Conservation (phyloP, 2,797 vertebrate genomes). For the Eulemur coronatus region DNA sequence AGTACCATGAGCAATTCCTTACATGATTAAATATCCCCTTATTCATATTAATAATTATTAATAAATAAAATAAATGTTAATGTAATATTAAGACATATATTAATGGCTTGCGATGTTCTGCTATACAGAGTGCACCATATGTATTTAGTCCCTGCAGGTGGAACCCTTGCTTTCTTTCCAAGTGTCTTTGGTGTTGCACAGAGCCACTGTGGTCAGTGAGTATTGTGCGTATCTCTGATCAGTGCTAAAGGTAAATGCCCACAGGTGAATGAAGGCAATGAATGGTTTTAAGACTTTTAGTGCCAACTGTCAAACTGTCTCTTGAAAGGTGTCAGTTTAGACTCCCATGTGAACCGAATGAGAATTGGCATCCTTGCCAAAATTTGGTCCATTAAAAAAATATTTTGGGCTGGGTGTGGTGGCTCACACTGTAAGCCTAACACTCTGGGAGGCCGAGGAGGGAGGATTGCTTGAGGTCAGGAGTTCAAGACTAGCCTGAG, state of each 20-base stretch:
- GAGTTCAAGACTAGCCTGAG: background rate
- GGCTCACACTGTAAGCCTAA: background rate
- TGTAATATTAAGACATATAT: no score
- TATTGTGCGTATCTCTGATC: background rate
- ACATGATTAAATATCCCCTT: background rate
- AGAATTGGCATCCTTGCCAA: background rate
- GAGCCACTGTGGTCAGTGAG: no score
- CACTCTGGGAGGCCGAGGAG: background rate
- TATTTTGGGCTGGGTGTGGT: background rate
- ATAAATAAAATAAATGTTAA: background rate
- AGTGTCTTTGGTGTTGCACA: background rate
- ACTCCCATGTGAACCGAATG: background rate
- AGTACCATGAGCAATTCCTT: background rate
- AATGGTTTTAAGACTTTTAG: no score
- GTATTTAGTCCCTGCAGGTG: fast-evolving
- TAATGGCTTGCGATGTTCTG: fast-evolving
- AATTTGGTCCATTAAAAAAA: fast-evolving
- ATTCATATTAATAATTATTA: background rate
- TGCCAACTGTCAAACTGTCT: no score
- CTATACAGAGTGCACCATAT: fast-evolving
- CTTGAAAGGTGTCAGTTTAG: background rate
- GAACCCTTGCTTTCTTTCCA: background rate
- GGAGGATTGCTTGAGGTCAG: background rate
- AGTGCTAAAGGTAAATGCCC: no score
- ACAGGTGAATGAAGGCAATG: no score